Percentiles rank a stretch among this genome's conserved stretches.
These are phyloP conservation scores for Drosophila phalerata DNA, from an alignment of 2,888 invertebrate species.

Conservation along the genomic window DNA sequence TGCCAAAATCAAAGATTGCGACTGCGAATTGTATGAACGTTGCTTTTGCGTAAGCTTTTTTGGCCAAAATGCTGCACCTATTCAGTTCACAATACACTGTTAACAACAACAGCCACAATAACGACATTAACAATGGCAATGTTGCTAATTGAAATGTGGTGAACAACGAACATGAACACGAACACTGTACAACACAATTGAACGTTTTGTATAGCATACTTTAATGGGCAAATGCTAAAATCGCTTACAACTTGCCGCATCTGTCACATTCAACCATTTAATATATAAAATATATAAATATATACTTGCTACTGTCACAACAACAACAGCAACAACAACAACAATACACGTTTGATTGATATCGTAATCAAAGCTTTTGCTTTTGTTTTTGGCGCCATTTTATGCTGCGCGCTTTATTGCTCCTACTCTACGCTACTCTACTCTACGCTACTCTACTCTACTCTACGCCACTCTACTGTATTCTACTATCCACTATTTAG, in stretches of 20 bases:
- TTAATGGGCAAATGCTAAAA: conserved; percentile 65
- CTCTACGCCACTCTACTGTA: conserved; percentile 30
- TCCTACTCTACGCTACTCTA: conserved; percentile 41
- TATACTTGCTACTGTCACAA: conserved; percentile 18
- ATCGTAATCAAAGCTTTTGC: conserved; percentile 77
- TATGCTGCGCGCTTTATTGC: conserved; percentile 68
- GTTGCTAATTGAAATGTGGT: conserved; percentile 45
- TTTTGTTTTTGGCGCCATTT: conserved; percentile 63
- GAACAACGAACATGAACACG: conserved; percentile 71
- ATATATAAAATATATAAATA: neutral
- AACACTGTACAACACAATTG: conserved; percentile 65
- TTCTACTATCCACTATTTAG: conserved; percentile 21
- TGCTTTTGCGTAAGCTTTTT: conserved; percentile 52
- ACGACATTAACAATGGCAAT: conserved; percentile 14
- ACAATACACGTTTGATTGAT: conserved; percentile 64
- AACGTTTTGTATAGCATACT: conserved; percentile 71
- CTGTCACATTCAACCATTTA: conserved; percentile 23
- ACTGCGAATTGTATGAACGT: conserved; percentile 42
- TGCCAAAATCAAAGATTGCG: conserved; percentile 25
- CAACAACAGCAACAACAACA: conserved; percentile 14
- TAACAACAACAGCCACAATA: conserved; percentile 33
- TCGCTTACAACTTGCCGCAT: conserved; percentile 40
- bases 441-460: conserved; percentile 31
- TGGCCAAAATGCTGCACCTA: conserved; percentile 45
- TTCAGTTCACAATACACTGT: conserved; percentile 23